Evolutionary conservation across 2,113 vertebrate species (phyloP).

Genomic region (Numenius arquata): DNA sequence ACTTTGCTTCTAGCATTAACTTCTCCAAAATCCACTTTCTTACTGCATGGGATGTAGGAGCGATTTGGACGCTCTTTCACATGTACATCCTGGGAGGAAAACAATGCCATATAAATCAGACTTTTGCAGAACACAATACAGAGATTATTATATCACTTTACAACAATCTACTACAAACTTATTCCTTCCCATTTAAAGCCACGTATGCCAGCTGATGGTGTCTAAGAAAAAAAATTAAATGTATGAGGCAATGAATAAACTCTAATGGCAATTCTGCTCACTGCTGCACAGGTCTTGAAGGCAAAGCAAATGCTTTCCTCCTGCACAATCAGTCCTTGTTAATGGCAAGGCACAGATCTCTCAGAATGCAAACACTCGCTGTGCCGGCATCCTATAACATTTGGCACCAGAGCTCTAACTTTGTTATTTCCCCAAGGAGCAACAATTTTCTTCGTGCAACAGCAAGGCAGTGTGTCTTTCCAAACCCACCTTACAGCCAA

Average conservation of each 20-base stretch:
- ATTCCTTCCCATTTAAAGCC: not conserved
- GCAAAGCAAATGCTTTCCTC: not conserved
- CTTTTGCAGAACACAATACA: not conserved
- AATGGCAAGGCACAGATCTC: slow-evolving; percentile 10
- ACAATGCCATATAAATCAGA: not conserved
- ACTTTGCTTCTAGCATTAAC: not conserved
- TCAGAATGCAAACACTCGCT: slow-evolving; percentile 1
- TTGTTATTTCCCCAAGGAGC: slow-evolving; percentile 26
- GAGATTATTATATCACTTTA: not conserved
- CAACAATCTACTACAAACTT: not conserved
- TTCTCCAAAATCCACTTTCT: not conserved
- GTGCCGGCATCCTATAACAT: not conserved
- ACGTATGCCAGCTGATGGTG: not conserved
- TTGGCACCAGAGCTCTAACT: slow-evolving; percentile 15
- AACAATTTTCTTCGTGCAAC: slow-evolving; percentile 27
- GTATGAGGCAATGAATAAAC: not conserved
- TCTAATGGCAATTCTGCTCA: not conserved
- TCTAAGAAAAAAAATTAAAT: not conserved
- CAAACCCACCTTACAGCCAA: not conserved
- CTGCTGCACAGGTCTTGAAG: not conserved
- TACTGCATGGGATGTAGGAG: not conserved
- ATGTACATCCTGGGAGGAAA: not conserved
- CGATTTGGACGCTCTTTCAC: not conserved
- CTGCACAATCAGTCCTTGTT: slow-evolving; percentile 54
- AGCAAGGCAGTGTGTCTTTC: not conserved